Evolutionary conservation across 2,797 vertebrate species (phyloP).

Genomic region (Apodemus agrarius): DNA sequence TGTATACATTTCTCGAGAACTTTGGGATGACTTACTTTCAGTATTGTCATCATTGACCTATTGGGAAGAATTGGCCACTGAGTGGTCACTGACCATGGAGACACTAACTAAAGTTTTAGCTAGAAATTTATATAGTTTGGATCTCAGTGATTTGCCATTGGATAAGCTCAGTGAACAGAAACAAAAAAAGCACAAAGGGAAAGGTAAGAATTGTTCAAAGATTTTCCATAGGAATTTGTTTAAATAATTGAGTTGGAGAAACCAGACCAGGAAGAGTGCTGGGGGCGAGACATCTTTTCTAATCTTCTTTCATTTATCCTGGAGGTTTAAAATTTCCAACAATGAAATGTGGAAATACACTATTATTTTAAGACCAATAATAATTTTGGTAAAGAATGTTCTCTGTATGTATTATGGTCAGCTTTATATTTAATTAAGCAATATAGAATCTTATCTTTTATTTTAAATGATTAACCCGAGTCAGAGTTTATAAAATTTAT

Average conservation of each 20-base stretch:
- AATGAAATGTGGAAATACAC: not conserved
- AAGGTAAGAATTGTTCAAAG: constrained; percentile 90
- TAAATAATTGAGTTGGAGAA: constrained; percentile 2
- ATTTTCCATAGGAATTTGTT: not conserved
- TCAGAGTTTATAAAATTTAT: constrained; percentile 31
- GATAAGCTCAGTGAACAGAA: constrained; percentile 99
- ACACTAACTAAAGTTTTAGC: constrained; percentile 99
- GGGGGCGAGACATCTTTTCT: not conserved
- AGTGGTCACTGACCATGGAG: constrained; percentile 99
- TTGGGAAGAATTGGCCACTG: constrained; percentile 99
- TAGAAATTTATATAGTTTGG: constrained; percentile 97
- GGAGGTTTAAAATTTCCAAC: not conserved
- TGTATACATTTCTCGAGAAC: constrained; percentile 97
- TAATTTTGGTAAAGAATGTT: constrained; percentile 37
- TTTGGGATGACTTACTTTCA: constrained; percentile 97
- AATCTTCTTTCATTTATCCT: not conserved
- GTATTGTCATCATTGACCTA: constrained; percentile 97
- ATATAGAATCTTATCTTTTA: constrained; percentile 55
- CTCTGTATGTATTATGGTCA: not conserved
- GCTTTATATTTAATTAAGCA: constrained; percentile 35
- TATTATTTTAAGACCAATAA: constrained; percentile 51
- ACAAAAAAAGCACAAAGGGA: constrained; percentile 99
- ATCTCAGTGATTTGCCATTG: constrained; percentile 96
- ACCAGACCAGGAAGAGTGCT: not conserved
- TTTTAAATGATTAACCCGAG: constrained; percentile 54